Base-by-base conservation (phyloP, 2,113 vertebrate species). In the Pseudopipra pipra region DNA sequence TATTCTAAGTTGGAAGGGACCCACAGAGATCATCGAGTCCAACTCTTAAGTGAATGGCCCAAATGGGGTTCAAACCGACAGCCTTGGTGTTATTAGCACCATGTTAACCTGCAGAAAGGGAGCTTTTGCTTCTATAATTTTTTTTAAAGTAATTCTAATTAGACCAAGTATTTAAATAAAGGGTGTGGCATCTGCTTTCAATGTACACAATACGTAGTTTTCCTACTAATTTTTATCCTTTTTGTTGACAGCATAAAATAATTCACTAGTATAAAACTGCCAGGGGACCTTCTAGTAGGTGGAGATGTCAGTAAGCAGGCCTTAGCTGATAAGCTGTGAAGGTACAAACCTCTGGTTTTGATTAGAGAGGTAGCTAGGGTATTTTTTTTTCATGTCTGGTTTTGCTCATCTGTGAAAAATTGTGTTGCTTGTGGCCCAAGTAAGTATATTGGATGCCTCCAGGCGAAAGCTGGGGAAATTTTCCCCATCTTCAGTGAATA, bases 191-290 rank as follows among this genome's bases (percentile, higher is more conserved):
- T 76, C 39, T 87, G 52, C 46, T 70, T 17, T 65, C 43, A 52
- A 14, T 39, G 20, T 88, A 28, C 21, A 30, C 33, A 44, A 15
- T 66, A 6, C 56, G 44, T 86, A 28, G 67, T 76, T 93, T 94
- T 35, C 16, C 10, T 41, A 8, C 20, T n/a, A 55, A 20, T 30
- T 96, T 87, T 90, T 89, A 79, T 77, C 73, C 58, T 71, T 78
- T 76, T 33, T 95, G 73, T 80, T 95, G 65, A 30, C 66, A 92
- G 80, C 72, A 74, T 95, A 82, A 96, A 90, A 66, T 78, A 87
- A 58, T 93, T 77, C 66, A 43, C n/a, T 12, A 30, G 14, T 63
- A 14, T 55, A 71, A 73, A 94, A 37, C 67, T 94, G 44, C 59
- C 12, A 49, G 83, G 82, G 61, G 86, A 70, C 47, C 72, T 96